A percentile compares a stretch with the other conserved stretches of the same genome.
phyloP scores from a whole-genome alignment of 2,113 vertebrate species.

The Daubentonia madagascariensis region DNA sequence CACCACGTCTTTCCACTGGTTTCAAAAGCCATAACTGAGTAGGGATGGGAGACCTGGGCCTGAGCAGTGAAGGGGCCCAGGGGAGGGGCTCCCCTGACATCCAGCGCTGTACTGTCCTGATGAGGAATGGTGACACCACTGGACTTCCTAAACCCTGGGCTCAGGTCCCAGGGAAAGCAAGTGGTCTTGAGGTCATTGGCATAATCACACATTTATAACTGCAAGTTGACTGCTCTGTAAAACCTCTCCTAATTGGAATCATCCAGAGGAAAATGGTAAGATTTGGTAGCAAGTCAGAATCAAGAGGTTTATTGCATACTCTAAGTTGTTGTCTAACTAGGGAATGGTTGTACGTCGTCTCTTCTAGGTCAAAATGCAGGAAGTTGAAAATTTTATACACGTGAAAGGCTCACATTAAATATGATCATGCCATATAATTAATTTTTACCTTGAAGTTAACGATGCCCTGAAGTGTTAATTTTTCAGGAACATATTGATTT shows the following conservation, averaged over 20 bases:
- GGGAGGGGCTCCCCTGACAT: background rate
- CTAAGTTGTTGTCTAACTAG: background rate
- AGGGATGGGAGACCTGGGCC: background rate
- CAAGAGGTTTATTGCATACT: background rate
- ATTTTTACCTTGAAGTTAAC: background rate
- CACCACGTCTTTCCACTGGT: background rate
- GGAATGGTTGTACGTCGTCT: background rate
- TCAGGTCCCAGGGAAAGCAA: background rate
- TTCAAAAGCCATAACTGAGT: background rate
- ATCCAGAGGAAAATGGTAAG: background rate
- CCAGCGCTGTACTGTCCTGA: background rate
- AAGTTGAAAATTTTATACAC: background rate
- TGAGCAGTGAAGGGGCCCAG: too few relatives aligned
- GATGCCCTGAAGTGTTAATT: background rate
- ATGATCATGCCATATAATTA: background rate
- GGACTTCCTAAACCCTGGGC: background rate
- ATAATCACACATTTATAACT: background rate
- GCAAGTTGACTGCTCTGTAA: background rate
- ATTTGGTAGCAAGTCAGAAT: background rate
- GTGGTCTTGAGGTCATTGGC: too few relatives aligned
- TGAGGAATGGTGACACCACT: background rate
- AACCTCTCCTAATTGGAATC: background rate
- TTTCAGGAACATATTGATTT: background rate
- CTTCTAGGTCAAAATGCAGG: background rate
- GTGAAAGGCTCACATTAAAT: background rate